Conservation (phyloP, 2,113 vertebrate genomes). For the human region DNA sequence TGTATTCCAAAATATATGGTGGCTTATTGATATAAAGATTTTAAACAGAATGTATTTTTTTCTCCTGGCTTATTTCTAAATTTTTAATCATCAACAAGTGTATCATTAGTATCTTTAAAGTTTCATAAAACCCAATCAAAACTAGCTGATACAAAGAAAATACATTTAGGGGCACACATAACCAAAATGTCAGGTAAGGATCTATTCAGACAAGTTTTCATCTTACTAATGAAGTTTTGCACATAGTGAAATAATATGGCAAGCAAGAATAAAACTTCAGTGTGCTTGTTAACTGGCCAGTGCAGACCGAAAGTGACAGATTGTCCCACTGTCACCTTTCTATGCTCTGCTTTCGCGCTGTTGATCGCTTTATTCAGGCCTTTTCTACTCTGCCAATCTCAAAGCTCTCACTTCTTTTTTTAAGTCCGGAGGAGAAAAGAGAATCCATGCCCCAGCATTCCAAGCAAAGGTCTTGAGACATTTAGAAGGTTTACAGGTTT, state of each 20-base stretch:
- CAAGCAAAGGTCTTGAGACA: background rate
- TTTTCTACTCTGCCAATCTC: background rate
- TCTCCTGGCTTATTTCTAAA: background rate
- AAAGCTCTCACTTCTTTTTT: background rate
- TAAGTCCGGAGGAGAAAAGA: background rate
- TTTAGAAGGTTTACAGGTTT: background rate
- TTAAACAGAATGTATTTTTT: background rate
- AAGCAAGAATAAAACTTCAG: background rate
- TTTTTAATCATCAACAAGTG: background rate
- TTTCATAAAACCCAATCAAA: constrained; percentile 18
- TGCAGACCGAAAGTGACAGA: background rate
- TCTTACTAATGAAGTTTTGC: background rate
- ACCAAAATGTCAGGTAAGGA: background rate
- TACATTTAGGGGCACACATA: background rate
- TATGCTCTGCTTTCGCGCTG: background rate
- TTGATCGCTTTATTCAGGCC: background rate
- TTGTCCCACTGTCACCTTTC: background rate
- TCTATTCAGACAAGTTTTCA: background rate
- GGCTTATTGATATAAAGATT: background rate
- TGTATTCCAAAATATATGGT: background rate
- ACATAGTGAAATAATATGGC: background rate
- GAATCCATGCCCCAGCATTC: background rate
- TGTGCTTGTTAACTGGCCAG: background rate
- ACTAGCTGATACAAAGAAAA: background rate
- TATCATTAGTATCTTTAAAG: background rate